phyloP scores from a whole-genome alignment of 2,797 vertebrate species.

The Kryptopterus vitreolus region DNA sequence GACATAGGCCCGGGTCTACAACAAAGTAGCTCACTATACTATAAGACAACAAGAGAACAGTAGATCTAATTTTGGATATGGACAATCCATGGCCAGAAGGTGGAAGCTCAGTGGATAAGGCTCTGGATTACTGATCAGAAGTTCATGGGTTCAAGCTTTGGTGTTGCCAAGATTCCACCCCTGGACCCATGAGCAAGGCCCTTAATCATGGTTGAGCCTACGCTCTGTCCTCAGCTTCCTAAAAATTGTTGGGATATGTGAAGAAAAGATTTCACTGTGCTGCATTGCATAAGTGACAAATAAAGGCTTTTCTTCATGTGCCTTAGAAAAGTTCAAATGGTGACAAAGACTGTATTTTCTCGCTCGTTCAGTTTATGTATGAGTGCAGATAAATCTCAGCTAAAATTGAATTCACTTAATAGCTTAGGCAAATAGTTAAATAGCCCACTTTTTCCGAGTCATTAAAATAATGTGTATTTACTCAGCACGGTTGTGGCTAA shows the following conservation, averaged over 20 bases:
- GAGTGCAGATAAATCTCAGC: not conserved
- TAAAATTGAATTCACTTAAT: not conserved
- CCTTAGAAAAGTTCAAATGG: not conserved
- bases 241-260: too few species aligned
- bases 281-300: not conserved
- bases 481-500: not conserved
- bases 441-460: not conserved
- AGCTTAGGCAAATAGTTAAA: constrained; percentile 1
- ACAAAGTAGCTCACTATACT: not conserved
- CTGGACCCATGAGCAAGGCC: too few species aligned
- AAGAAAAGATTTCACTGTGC: too few species aligned
- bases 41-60: not conserved
- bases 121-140: too few species aligned
- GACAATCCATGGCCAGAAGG: too few species aligned
- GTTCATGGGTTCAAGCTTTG: too few species aligned
- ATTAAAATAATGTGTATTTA: not conserved
- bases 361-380: not conserved
- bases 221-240: too few species aligned
- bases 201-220: too few species aligned
- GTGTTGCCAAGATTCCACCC: too few species aligned
- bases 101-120: too few species aligned
- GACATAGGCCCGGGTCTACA: not conserved
- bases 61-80: not conserved
- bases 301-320: not conserved
- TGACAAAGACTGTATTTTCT: not conserved